These are phyloP conservation scores for Troides aeacus DNA, from an alignment of 2,888 invertebrate genomes.

Conservation along the genomic window DNA sequence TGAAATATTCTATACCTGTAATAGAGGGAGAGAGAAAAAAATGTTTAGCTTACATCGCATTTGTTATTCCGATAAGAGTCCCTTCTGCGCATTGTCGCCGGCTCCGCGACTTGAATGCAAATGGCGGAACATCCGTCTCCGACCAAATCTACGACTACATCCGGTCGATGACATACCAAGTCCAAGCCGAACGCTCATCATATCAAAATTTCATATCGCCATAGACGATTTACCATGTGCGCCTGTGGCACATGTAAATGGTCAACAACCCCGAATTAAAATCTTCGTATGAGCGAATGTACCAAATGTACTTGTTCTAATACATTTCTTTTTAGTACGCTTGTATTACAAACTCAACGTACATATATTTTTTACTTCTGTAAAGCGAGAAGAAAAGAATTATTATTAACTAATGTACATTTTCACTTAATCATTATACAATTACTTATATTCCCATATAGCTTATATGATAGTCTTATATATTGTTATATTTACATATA, in stretches of 20 bases:
- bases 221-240: background rate
- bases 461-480: too few relatives aligned
- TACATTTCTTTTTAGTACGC: background rate
- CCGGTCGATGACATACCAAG: conserved; percentile 52
- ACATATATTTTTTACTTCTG: too few relatives aligned
- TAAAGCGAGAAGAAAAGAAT: too few relatives aligned
- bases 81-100: conserved; percentile 45
- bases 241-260: conserved; percentile 10
- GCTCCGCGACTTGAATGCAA: conserved; percentile 64
- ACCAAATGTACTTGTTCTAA: conserved; percentile 1
- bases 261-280: conserved; percentile 22
- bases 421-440: too few relatives aligned
- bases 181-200: conserved; percentile 33
- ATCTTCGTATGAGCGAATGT: conserved; percentile 16
- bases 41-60: conserved; percentile 29
- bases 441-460: too few relatives aligned
- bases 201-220: conserved; percentile 30
- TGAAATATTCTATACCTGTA: conserved; percentile 22
- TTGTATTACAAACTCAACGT: background rate
- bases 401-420: too few relatives aligned
- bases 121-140: conserved; percentile 69
- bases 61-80: conserved; percentile 40
- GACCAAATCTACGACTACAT: conserved; percentile 61
- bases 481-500: too few relatives aligned
- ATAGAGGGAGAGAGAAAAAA: conserved; percentile 13